Base-by-base conservation (phyloP, 2,888 invertebrate genomes). In the Dynastes maya region DNA sequence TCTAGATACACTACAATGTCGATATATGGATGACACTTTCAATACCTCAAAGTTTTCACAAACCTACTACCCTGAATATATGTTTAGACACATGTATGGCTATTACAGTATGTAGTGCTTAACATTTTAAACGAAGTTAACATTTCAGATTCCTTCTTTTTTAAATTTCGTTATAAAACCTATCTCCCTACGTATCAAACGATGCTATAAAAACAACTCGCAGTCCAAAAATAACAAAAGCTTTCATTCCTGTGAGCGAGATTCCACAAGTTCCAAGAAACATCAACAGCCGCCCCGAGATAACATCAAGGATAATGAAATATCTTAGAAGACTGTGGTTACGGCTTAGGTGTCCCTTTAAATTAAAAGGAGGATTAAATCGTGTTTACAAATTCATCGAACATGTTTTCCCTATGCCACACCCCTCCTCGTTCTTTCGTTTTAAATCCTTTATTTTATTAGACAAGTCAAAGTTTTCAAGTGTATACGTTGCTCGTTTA, bases 311-410 rank as follows among this genome's bases (percentile, higher is more conserved):
- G 55, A 68, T 77, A 77, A 77, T 70, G 77, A 71, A 68, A 61
- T 63, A 70, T 29, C 70, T 68, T 49, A 40, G 55, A 63, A 53
- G 9, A 61, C 77, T 55, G 55, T 32, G 49, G 58, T 68, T 67
- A 70, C 70, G 51, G 70, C 65, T 65, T 76, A 65, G 77, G 70
- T 77, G 77, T 77, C 77, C 63, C 51, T 49, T 68, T 68, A 77
- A 77, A 77, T 77, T 77, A 68, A 71, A 61, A 58, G 70, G 61
- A 65, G 55, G 55, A 77, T 71, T 77, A 77, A 70, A 77, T 27
- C 63, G 37, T 77, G 77, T 77, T 77, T 77, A 77, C 77, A 68
- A 77, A 77, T 77, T 77, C 61, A 77, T 68, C 70, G 61, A 63
- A 61, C 70, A 61, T 68, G 77, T 68, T 67, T 55, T 40, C 8